Evolutionary conservation across 2,797 vertebrate species (phyloP).

Genomic region (Melanotaenia pygmaea): DNA sequence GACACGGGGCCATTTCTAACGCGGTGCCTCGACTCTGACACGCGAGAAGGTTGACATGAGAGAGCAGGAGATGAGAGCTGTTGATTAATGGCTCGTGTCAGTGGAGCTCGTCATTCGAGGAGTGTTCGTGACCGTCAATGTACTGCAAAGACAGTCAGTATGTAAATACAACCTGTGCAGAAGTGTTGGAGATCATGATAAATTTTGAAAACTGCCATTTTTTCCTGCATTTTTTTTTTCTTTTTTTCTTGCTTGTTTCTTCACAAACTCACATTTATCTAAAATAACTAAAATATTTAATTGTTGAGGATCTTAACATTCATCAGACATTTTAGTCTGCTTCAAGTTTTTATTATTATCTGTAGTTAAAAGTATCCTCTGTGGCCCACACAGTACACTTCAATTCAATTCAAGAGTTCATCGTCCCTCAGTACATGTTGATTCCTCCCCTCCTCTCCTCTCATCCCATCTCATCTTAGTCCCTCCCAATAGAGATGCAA

Average conservation of each 20-base stretch:
- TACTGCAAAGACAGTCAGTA: slow-evolving; percentile 8
- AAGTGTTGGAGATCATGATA: slow-evolving; percentile 16
- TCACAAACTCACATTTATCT: background rate
- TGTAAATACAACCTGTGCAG: slow-evolving; percentile 35
- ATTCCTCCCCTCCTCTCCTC: background rate
- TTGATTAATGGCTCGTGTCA: slow-evolving; percentile 54
- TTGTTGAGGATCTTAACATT: background rate
- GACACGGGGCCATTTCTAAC: background rate
- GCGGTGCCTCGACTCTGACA: background rate
- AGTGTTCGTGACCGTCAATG: slow-evolving; percentile 8
- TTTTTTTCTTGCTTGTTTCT: background rate
- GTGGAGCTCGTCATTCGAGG: slow-evolving; percentile 25
- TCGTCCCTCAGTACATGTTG: background rate
- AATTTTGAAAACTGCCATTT: slow-evolving; percentile 7
- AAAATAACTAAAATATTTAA: background rate
- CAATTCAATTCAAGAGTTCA: background rate
- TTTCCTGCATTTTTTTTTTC: background rate
- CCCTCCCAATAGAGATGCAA: background rate
- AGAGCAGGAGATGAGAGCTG: slow-evolving; percentile 38
- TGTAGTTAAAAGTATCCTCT: background rate
- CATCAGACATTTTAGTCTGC: background rate
- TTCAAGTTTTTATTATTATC: background rate
- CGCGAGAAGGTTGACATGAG: slow-evolving; percentile 20
- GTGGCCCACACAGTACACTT: too few species aligned
- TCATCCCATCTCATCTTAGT: background rate